Base-by-base conservation (phyloP, 2,888 invertebrate species). In the Balanococcus diminutus region DNA sequence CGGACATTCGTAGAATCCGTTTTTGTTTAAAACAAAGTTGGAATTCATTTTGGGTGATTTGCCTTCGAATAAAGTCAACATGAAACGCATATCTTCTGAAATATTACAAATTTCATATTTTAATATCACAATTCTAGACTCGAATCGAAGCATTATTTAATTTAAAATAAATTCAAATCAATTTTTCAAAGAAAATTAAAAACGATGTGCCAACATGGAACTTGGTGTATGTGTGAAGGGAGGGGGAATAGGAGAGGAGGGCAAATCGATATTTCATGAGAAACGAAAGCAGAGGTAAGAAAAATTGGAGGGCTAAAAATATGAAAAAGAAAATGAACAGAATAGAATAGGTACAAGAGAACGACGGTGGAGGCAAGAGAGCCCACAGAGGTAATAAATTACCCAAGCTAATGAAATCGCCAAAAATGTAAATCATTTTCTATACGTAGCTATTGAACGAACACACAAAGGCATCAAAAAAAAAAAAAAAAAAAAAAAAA, bases 1-100 rank as follows among this genome's bases (percentile, higher is more conserved):
- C 14, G 86, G 86, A 82, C 84, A 86, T 11, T 61, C 56, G 83
- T 86, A 87, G 2, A 72, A 32, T n/a, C 72, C 84, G 6, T 85
- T 31, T 8, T 56, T 25, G n/a, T n/a, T 39, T 36, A 46, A 61
- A 16, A 81, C 81, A 19, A 81, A 81, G 19, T 81, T 46, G 22
- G 39, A 72, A 72, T 72, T 72, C 72, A 72, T 72, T 72, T 72
- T 72, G 16, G 72, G 72, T 25, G 31, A 32, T 72, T 31, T 28
- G 72, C 72, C 32, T 72, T 72, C 72, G 72, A 72, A 72, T 32
- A 72, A 31, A 31, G 72, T 72, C 25, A 72, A 72, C 72, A 72
- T 32, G 72, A 72, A 72, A 72, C 72, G 72, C 72, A 72, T 32
- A 6, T 72, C 32, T 72, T 31, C 72, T 72, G 72, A 72, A 72